phyloP scores from a whole-genome alignment of 1,140 invertebrate species.

The Oscheius sp. region DNA sequence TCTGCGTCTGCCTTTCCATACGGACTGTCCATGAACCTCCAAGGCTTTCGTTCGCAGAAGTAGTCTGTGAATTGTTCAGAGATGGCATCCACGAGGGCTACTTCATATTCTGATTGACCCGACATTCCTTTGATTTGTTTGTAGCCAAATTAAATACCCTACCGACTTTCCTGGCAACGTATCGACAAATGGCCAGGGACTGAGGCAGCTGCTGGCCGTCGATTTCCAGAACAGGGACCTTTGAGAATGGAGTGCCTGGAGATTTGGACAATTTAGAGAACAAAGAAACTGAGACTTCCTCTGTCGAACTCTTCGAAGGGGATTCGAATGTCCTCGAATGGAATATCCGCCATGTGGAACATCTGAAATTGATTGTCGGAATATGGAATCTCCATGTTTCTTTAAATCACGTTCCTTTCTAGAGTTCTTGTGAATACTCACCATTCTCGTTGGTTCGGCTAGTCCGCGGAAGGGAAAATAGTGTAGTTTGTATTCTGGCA shows the following conservation, averaged over 20 bases:
- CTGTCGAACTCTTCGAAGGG: slow-evolving; percentile 8
- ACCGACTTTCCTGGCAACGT: slow-evolving; percentile 15
- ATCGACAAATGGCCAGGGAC: slow-evolving; percentile 14
- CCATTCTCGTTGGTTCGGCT: slow-evolving; percentile 4
- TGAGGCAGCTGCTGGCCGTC: slow-evolving; percentile 16
- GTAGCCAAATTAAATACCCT: neutral
- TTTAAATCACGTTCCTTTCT: too few relatives aligned
- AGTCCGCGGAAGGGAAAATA: slow-evolving; percentile 22
- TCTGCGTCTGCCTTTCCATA: neutral
- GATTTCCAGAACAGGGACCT: slow-evolving; percentile 9
- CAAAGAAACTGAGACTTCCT: neutral
- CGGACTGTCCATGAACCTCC: neutral
- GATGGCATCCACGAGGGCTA: slow-evolving; percentile 16
- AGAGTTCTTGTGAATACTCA: neutral
- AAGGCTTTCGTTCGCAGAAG: neutral
- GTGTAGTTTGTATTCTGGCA: slow-evolving; percentile 17
- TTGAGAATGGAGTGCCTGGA: slow-evolving; percentile 4
- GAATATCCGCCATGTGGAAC: slow-evolving; percentile 17
- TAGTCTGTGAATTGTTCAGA: slow-evolving; percentile 19
- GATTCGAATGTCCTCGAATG: slow-evolving; percentile 17
- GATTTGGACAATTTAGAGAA: too few relatives aligned
- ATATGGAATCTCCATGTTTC: too few relatives aligned
- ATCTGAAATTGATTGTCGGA: too few relatives aligned
- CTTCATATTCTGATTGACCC: slow-evolving; percentile 6
- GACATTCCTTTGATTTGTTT: too few relatives aligned